Evolutionary conservation across 2,888 invertebrate genomes (phyloP).

Genomic region (Tenthredo distinguenda): DNA sequence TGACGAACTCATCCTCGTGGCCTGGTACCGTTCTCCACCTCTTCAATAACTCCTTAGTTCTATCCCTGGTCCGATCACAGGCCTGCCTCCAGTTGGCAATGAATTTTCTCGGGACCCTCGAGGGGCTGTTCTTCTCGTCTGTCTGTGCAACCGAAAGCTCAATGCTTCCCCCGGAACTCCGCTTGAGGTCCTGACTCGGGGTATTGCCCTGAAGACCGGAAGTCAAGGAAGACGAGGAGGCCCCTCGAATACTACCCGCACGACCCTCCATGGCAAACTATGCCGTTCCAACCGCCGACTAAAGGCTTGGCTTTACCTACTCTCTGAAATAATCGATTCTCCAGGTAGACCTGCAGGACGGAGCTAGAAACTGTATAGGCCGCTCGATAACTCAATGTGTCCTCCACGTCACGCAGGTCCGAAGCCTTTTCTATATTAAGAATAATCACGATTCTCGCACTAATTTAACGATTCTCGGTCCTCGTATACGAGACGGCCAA

Average conservation of each 20-base stretch:
- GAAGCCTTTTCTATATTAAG: neutral
- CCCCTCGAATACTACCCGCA: constrained; percentile 67
- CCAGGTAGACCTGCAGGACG: constrained; percentile 40
- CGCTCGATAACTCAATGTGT: constrained; percentile 40
- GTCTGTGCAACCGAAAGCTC: constrained; percentile 58
- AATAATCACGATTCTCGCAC: neutral
- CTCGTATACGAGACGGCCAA: neutral
- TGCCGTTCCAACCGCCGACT: neutral
- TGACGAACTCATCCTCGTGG: constrained; percentile 76
- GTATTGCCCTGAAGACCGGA: constrained; percentile 20
- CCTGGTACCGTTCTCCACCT: constrained; percentile 86
- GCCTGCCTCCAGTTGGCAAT: constrained; percentile 88
- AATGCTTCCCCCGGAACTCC: constrained; percentile 62
- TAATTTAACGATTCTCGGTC: neutral
- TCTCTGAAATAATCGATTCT: constrained; percentile 67
- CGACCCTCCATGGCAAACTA: constrained; percentile 66
- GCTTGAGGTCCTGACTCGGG: constrained; percentile 54
- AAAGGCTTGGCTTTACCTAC: constrained; percentile 51
- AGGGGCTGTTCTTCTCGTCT: constrained; percentile 67
- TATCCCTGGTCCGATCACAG: constrained; percentile 87
- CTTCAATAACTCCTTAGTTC: constrained; percentile 86
- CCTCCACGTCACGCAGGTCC: constrained; percentile 30
- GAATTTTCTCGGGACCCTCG: constrained; percentile 85
- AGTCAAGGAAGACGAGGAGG: constrained; percentile 63
- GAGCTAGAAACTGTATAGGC: constrained; percentile 38